Percentiles rank a stretch among this genome's conserved stretches.
These are phyloP conservation scores for Hydractinia echinata DNA, from an alignment of 30 jellyfish, hydroid and myxozoan species.

Conservation along the genomic window DNA sequence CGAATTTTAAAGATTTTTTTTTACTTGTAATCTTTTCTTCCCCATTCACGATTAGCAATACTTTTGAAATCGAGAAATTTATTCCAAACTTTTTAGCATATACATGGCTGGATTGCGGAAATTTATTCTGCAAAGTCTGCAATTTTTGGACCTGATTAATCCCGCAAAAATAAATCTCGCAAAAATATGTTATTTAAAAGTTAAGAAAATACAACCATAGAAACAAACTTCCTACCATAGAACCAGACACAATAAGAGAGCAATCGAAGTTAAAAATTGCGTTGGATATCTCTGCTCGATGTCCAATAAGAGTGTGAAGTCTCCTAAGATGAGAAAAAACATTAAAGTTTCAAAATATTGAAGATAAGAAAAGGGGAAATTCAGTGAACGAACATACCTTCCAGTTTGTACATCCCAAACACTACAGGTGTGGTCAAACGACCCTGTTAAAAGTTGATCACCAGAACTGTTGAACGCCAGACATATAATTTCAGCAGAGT, in stretches of 20 bases:
- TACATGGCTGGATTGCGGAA: no score
- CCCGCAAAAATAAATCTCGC: no score
- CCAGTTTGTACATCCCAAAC: constrained; percentile 93
- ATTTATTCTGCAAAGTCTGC: no score
- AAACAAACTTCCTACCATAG: constrained; percentile 55
- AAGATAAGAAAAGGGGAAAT: not conserved
- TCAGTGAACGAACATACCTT: constrained; percentile 25
- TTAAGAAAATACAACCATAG: no score
- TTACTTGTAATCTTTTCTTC: no score
- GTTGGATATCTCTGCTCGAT: constrained; percentile 93
- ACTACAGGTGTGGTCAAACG: constrained; percentile 91
- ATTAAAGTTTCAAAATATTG: not conserved
- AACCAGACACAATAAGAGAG: constrained; percentile 82
- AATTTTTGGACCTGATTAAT: no score
- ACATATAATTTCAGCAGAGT: constrained; percentile 91
- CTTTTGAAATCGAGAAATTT: no score
- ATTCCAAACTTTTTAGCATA: no score
- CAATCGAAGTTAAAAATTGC: constrained; percentile 86
- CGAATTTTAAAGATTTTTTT: no score
- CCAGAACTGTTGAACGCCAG: constrained; percentile 85
- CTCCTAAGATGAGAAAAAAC: constrained; percentile 39
- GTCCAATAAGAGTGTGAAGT: constrained; percentile 75
- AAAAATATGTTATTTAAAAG: no score
- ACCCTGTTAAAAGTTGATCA: constrained; percentile 85
- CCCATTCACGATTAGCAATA: no score